Evolutionary conservation across 2,113 vertebrate genomes (phyloP), one percentile per base, ranked within the genome.

Genomic region (Scartelaos histophorus): DNA sequence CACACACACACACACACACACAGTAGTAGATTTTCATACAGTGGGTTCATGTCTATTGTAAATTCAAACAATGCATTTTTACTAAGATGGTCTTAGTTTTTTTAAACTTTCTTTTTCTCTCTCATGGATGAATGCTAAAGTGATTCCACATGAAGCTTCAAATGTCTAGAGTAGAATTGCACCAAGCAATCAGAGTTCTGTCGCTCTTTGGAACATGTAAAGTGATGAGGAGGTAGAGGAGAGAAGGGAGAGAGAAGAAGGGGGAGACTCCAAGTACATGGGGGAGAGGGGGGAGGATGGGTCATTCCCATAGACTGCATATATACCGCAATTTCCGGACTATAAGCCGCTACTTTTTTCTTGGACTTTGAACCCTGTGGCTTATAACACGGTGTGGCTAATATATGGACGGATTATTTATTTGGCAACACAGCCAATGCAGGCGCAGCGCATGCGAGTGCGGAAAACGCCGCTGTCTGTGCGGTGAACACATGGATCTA

Each of bases 251-350:
- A 43, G 97, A 97, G 56, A 21, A 12, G 56, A 24, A 3, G 12
- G 10, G 56, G 21, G 10, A 9, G 61, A 99, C 92, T 99, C 47
- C 0, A 98, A 95, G 13, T 97, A 99, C 97, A 98, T 98, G 3
- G 97, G 97, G 56, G 56, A 22, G 56, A 58, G 22, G 56, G 38
- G 22, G 56, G 21, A 22, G 56, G 56, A 9, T 62, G 7, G 38
- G 87, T 98, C 95, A 98, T 92, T 99, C 47, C 0, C 38, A 43
- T 43, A 43, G 38, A 43, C 7, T 43, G 38, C 10, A 11, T 43
- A 43, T 43, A 43, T 43, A 38, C 35, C 35, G 5, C 35, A 38
- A 38, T n/a, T n/a, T n/a, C n/a, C n/a, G n/a, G n/a, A n/a, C n/a
- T n/a, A n/a, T n/a, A n/a, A n/a, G n/a, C n/a, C n/a, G n/a, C n/a